A percentile compares a stretch with the other conserved stretches of the same genome.
These are phyloP conservation scores for Eustalomyia histrio DNA, from an alignment of 2,888 invertebrate genomes.

Conservation along the genomic window DNA sequence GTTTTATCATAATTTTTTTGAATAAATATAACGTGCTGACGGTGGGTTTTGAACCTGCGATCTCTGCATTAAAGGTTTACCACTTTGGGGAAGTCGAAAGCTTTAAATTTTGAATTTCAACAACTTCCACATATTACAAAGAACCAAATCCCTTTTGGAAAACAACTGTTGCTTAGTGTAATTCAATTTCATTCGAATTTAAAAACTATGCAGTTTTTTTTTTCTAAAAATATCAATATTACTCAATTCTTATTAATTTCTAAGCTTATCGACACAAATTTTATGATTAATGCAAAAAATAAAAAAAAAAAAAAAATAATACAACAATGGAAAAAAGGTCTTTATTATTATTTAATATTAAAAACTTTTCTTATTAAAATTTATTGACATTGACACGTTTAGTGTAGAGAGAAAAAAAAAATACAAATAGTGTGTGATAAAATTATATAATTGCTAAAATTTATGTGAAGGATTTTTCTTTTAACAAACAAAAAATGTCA, in stretches of 20 bases:
- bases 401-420: not conserved
- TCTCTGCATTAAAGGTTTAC: no score
- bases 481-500: not conserved
- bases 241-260: slow-evolving; percentile 1
- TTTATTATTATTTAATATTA: not conserved
- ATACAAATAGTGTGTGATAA: slow-evolving; percentile 45
- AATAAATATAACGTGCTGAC: no score
- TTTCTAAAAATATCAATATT: slow-evolving; percentile 5
- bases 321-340: not conserved
- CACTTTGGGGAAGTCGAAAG: no score
- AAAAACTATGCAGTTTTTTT: not conserved
- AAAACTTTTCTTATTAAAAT: slow-evolving; percentile 3
- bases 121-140: no score
- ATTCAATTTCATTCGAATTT: not conserved
- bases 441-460: not conserved
- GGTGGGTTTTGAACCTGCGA: no score
- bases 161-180: no score
- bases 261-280: not conserved
- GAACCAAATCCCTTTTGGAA: no score
- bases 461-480: slow-evolving; percentile 10
- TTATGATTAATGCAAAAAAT: not conserved
- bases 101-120: no score
- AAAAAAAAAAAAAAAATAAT: no score
- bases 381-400: slow-evolving; percentile 59
- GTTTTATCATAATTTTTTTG: no score